Base-by-base conservation (phyloP, 2,797 vertebrate species). In the Cryptoprocta ferox region DNA sequence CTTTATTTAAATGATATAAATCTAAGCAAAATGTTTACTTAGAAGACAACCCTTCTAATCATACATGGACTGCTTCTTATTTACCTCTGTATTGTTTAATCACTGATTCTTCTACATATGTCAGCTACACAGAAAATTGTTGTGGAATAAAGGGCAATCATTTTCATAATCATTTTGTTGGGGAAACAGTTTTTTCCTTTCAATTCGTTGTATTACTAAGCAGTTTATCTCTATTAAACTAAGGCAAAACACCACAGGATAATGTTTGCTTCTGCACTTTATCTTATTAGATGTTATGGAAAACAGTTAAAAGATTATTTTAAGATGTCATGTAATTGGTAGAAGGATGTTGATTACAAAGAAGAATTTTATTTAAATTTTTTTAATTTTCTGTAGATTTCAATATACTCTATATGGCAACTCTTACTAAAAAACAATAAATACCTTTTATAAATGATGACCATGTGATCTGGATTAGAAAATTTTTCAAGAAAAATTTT, bases 401-500 rank as follows among this genome's bases (percentile, higher is more conserved):
- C 50, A 0, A 48, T 71, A 66, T 37, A 79, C 2, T 73, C 93
- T 39, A n/a, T 65, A 91, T 18, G 71, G 18, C 48, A 48, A 89
- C 28, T 80, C 75, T 48, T 80, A 71, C 5, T 90, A 28, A 78
- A 91, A 91, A 89, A 59, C 3, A 78, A 78, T 19, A 65, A 86
- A 76, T 4, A 66, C 0, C 14, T 82, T 73, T 93, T 56, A 96
- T 70, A 96, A 92, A 78, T 87, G 48, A 83, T 56, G 35, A 78
- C 19, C n/a, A 30, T 14, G 42, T 21, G 14, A 37, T 88, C 19
- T 45, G 59, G 21, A 80, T 70, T 19, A 83, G 32, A 30, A 71
- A 37, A 80, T 13, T 92, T 96, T 76, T 93, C 28, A 93, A 86
- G 28, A 75, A 68, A 93, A 81, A 37, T 63, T 93, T 93, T 93